A percentile compares a stretch with the other conserved stretches of the same genome.
Evolutionary conservation across 2,888 invertebrate genomes (phyloP).

Genomic region (Nebria brevicollis): DNA sequence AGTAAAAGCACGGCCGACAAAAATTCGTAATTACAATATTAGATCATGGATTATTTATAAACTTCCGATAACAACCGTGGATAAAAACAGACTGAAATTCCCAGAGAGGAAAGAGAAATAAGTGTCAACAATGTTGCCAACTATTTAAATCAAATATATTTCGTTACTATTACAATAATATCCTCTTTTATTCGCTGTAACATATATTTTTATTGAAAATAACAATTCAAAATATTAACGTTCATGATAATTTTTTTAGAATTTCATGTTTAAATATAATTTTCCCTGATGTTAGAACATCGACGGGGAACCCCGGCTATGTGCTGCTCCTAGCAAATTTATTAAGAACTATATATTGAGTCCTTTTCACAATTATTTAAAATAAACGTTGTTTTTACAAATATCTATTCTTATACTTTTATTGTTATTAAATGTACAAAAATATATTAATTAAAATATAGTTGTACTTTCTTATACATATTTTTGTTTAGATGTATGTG

Average conservation of each 20-base stretch:
- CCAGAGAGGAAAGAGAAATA: not conserved
- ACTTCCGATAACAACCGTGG: slow-evolving; percentile 40
- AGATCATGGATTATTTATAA: slow-evolving; percentile 47
- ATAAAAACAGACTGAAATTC: slow-evolving; percentile 26
- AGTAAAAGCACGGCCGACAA: slow-evolving; percentile 22
- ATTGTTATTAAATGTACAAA: too few relatives aligned
- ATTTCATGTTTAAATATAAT: not conserved
- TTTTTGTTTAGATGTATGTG: too few relatives aligned
- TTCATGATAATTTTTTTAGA: not conserved
- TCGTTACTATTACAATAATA: too few relatives aligned
- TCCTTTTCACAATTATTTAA: too few relatives aligned
- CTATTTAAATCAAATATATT: not conserved
- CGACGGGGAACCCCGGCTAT: too few relatives aligned
- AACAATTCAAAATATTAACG: not conserved
- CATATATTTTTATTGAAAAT: not conserved
- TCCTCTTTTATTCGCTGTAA: not conserved
- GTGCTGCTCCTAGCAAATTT: too few relatives aligned
- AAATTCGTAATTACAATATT: slow-evolving; percentile 37
- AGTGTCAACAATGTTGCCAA: not conserved
- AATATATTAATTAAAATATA: too few relatives aligned
- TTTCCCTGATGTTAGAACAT: too few relatives aligned
- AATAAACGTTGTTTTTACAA: too few relatives aligned
- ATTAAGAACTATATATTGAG: too few relatives aligned
- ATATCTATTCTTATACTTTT: too few relatives aligned
- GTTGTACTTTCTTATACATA: too few relatives aligned